phyloP scores from a whole-genome alignment of 2,888 invertebrate genomes.

The Philopedon plagiatum region DNA sequence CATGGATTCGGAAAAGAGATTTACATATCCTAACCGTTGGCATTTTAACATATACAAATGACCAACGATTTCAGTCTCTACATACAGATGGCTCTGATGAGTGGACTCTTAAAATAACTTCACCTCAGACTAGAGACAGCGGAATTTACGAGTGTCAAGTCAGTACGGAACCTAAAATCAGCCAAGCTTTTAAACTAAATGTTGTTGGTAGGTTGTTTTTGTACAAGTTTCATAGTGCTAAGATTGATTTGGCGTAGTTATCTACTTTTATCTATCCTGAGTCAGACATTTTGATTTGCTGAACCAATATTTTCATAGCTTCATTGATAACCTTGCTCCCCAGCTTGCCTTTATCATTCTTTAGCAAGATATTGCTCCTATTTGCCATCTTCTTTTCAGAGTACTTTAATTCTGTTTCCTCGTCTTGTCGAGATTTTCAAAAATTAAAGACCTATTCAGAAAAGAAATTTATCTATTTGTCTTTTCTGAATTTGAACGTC shows the following conservation, averaged over 20 bases:
- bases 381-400: too few species aligned
- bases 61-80: constrained; percentile 80
- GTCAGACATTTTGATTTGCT: too few species aligned
- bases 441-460: too few species aligned
- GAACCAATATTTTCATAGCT: too few species aligned
- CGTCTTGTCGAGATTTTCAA: too few species aligned
- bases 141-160: constrained; percentile 85
- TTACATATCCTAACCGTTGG: constrained; percentile 83
- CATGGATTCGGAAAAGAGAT: constrained; percentile 89
- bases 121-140: constrained; percentile 78
- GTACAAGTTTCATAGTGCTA: too few species aligned
- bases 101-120: constrained; percentile 80
- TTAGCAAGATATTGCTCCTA: too few species aligned
- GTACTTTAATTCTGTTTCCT: too few species aligned
- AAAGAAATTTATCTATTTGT: too few species aligned
- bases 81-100: constrained; percentile 81
- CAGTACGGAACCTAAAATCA: constrained; percentile 84
- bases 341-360: too few species aligned
- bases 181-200: constrained; percentile 80
- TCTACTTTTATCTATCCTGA: neutral
- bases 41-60: constrained; percentile 81
- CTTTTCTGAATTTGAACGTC: too few species aligned
- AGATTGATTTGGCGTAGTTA: neutral
- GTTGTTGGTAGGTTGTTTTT: constrained; percentile 85
- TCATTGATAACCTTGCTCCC: too few species aligned